phyloP scores from a whole-genome alignment of 2,888 invertebrate species.

The Agrilus mali region DNA sequence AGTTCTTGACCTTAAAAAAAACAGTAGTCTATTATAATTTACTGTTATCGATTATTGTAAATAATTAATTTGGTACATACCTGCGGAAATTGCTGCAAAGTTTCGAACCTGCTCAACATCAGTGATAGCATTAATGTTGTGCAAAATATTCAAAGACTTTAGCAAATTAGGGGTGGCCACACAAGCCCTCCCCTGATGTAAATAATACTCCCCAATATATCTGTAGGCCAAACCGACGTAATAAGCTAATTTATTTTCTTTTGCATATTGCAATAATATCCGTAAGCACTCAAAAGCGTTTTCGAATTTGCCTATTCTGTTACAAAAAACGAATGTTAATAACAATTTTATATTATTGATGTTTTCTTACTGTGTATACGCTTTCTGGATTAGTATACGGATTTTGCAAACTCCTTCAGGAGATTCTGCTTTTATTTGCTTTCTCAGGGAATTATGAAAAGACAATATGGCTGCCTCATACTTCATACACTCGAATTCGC shows the following conservation, averaged over 20 bases:
- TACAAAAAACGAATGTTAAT: not conserved
- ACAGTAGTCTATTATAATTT: too few species aligned
- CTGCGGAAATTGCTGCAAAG: constrained; percentile 26
- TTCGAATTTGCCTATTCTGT: constrained; percentile 19
- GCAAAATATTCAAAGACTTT: constrained; percentile 24
- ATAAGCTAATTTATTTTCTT: constrained; percentile 18
- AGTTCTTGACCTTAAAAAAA: constrained; percentile 20
- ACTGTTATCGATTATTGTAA: too few species aligned
- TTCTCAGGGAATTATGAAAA: constrained; percentile 36
- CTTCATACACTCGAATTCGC: constrained; percentile 37
- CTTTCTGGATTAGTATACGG: constrained; percentile 41
- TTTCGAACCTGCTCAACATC: constrained; percentile 24
- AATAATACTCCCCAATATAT: constrained; percentile 28
- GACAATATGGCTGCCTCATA: constrained; percentile 38
- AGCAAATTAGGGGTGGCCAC: constrained; percentile 24
- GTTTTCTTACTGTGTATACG: constrained; percentile 37
- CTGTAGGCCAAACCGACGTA: constrained; percentile 26
- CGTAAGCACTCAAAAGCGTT: constrained; percentile 21
- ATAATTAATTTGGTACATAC: constrained; percentile 10
- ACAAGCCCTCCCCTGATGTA: constrained; percentile 21
- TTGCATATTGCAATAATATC: constrained; percentile 18
- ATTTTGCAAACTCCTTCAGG: constrained; percentile 39
- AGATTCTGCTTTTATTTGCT: constrained; percentile 30
- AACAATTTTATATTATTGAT: not conserved
- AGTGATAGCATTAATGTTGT: constrained; percentile 14